A percentile compares a stretch with the other conserved stretches of the same genome.
phyloP scores from a whole-genome alignment of 2,888 invertebrate genomes.

The Sturmia bella region DNA sequence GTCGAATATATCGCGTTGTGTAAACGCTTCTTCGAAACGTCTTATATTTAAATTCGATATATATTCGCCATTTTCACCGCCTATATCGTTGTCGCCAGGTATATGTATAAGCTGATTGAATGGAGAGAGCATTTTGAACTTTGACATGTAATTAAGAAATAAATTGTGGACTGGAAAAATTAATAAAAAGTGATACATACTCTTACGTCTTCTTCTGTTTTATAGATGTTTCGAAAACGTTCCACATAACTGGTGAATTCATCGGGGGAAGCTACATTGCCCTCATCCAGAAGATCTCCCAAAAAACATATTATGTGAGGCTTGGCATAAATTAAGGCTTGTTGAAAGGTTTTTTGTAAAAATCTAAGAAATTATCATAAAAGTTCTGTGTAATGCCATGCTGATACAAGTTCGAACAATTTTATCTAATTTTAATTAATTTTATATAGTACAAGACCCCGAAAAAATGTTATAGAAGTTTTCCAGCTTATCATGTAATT shows the following conservation, averaged over 20 bases:
- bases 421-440: too few species aligned
- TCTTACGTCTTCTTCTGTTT: conserved; percentile 77
- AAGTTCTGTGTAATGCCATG: too few species aligned
- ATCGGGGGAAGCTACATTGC: conserved; percentile 87
- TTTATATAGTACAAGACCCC: too few species aligned
- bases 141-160: not conserved
- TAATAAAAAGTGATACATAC: conserved; percentile 71
- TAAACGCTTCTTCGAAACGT: conserved; percentile 89
- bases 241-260: conserved; percentile 89
- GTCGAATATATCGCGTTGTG: conserved; percentile 85
- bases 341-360: conserved; percentile 88
- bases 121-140: conserved; percentile 76
- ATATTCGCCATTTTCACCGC: conserved; percentile 92
- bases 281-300: conserved; percentile 98
- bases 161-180: not conserved
- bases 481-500: too few species aligned
- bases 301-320: conserved; percentile 94
- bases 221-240: conserved; percentile 86
- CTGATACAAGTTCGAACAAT: too few species aligned
- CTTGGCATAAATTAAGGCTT: conserved; percentile 86
- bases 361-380: conserved; percentile 86
- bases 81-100: conserved; percentile 98
- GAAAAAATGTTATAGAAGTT: too few species aligned
- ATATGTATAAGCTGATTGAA: conserved; percentile 89
- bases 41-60: conserved; percentile 85